phyloP scores from a whole-genome alignment of 2,888 invertebrate genomes.

The Eupithecia abbreviata region DNA sequence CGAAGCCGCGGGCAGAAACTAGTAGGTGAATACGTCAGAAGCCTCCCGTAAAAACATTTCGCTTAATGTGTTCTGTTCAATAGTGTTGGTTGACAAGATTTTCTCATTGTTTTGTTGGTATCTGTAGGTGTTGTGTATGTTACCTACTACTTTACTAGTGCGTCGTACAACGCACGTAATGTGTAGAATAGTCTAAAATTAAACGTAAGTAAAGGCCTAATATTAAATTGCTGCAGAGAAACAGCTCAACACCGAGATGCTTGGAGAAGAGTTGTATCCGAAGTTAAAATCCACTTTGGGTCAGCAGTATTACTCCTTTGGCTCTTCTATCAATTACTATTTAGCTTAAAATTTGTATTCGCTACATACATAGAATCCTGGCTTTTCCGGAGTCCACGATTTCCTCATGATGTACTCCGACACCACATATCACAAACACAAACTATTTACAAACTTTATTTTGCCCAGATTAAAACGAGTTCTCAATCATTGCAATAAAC shows the following conservation, averaged over 20 bases:
- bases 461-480: background rate
- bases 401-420: conserved; percentile 24
- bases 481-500: background rate
- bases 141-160: background rate
- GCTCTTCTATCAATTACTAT: background rate
- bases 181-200: background rate
- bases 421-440: background rate
- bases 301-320: background rate
- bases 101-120: background rate
- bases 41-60: background rate
- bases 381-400: conserved; percentile 25
- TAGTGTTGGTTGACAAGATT: background rate
- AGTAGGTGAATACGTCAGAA: background rate
- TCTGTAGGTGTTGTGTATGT: background rate
- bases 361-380: conserved; percentile 20
- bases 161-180: background rate
- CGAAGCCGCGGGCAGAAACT: too few relatives aligned
- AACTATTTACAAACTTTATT: background rate
- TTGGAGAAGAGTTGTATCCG: background rate
- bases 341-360: background rate
- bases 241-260: background rate
- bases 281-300: background rate
- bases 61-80: background rate
- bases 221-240: background rate
- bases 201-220: background rate